Conservation (phyloP, 2,888 invertebrate genomes). For the Euproctis similis region DNA sequence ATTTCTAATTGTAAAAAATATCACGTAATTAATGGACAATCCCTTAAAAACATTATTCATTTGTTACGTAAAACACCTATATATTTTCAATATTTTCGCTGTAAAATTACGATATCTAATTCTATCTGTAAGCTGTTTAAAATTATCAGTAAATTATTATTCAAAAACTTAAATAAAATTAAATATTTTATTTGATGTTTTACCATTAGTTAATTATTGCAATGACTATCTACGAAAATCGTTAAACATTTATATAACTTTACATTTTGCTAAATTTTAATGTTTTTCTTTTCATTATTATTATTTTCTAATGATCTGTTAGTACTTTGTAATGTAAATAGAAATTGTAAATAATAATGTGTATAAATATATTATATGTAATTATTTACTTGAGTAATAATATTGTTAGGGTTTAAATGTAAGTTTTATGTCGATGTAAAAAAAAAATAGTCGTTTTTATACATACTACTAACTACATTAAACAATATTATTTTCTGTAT, state of each 20-base stretch:
- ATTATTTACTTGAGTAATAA: constrained; percentile 24
- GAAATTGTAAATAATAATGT: constrained; percentile 46
- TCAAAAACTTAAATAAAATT: not conserved
- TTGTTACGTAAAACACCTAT: too few species aligned
- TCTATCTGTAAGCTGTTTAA: too few species aligned
- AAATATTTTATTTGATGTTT: constrained; percentile 32
- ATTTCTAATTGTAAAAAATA: too few species aligned
- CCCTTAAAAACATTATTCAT: too few species aligned
- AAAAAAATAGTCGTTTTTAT: constrained; percentile 26
- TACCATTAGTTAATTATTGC: constrained; percentile 60
- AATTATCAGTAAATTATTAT: constrained; percentile 7
- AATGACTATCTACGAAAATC: too few species aligned
- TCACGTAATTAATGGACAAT: too few species aligned
- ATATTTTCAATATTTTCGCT: too few species aligned
- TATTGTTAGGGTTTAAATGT: constrained; percentile 12
- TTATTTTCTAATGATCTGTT: constrained; percentile 51
- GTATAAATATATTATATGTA: constrained; percentile 37
- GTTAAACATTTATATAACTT: constrained; percentile 18
- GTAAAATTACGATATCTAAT: too few species aligned
- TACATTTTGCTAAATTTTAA: constrained; percentile 22
- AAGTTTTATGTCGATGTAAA: constrained; percentile 21
- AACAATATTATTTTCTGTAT: constrained; percentile 21
- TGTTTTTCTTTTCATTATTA: too few species aligned
- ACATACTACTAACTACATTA: constrained; percentile 18
- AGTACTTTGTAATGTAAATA: constrained; percentile 44